Base-by-base conservation (phyloP, 2,113 vertebrate species). In the Chelonoidis abingdonii region DNA sequence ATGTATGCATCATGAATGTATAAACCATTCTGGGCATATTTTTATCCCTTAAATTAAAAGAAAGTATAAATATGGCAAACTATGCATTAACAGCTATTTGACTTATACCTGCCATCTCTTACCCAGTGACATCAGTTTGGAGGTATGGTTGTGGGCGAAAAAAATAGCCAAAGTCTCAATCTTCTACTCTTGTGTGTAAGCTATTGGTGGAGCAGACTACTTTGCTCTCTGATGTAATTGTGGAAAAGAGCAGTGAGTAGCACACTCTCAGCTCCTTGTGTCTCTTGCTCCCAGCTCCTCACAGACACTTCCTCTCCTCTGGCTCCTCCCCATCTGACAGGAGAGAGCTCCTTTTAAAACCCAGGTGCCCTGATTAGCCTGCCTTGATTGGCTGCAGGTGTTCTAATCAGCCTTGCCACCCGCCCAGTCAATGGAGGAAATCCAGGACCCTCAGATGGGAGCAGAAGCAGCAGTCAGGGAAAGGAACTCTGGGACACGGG, bases 1-100 rank as follows among this genome's bases (percentile, higher is more conserved):
- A 76, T 76, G 12, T 76, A 76, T 76, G 11, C 72, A 76, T 80
- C 41, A 81, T 6, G 50, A 81, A 86, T 25, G 1, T 29, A 65
- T 59, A 8, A 69, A 19, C 16, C 85, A 53, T 38, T 86, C 8
- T 53, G 84, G 3, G 75, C 79, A 4, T 19, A 52, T 5, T 3
- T 65, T 17, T 81, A 21, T 82, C 22, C 84, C 44, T 84, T 29
- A 93, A 87, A 87, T 44, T 50, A 79, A 85, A 83, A 94, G 83
- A 4, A 3, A 93, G 38, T 1, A 82, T 82, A 93, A 53, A 31
- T 88, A 83, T 25, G 3, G 1, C 2, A 72, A 80, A 83, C 3
- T 38, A 52, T 69, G 59, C 47, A 79, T 1, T 57, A 19, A 0
- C 22, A 52, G 75, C 54, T 52, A 29, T 0, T 24, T 50, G 9